Evolutionary conservation across 2,113 vertebrate species (phyloP), one percentile per base, ranked within the genome.

Genomic region (Hucho hucho): DNA sequence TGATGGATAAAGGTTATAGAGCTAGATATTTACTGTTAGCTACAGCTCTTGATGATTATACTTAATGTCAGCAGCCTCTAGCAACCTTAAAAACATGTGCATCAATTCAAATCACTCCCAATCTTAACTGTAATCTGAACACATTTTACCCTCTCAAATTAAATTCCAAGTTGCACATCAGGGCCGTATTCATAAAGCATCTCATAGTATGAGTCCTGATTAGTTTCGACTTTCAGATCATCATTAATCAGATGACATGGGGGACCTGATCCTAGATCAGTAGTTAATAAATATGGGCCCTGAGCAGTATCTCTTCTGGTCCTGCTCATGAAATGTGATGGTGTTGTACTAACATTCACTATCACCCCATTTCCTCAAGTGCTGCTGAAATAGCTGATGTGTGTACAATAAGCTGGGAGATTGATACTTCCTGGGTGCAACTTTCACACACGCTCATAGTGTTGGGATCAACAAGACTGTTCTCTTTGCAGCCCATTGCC

Each of bases 391-490:
- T 56, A n/a, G 58, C 7, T 69, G 4, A 49, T 58, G 72, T 81
- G 79, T 80, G 78, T 77, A 43, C 37, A 79, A 77, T 77, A 79
- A 80, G 87, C 82, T 75, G 69, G 79, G 74, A 76, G 76, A 84
- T 85, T 70, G 79, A 89, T 75, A 72, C 75, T 75, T 24, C 2
- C 58, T 22, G 85, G 82, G 77, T 69, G 81, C 67, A 37, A 64
- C 79, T 84, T 80, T 83, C 86, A 86, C 75, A 83, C 79, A 79
- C 77, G 80, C 75, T 56, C 75, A 76, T 29, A 58, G 63, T 82
- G 76, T 85, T 85, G 77, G 80, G 78, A 83, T 86, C 86, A 88
- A 87, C 82, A 83, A 82, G 79, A 75, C 81, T 79, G 74, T 76
- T 81, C 67, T 75, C 12, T 83, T 88, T 83, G 79, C 83, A 83